A percentile compares a stretch with the other conserved stretches of the same genome.
Conservation (phyloP, 2,797 vertebrate genomes). For the Sus cebifrons region DNA sequence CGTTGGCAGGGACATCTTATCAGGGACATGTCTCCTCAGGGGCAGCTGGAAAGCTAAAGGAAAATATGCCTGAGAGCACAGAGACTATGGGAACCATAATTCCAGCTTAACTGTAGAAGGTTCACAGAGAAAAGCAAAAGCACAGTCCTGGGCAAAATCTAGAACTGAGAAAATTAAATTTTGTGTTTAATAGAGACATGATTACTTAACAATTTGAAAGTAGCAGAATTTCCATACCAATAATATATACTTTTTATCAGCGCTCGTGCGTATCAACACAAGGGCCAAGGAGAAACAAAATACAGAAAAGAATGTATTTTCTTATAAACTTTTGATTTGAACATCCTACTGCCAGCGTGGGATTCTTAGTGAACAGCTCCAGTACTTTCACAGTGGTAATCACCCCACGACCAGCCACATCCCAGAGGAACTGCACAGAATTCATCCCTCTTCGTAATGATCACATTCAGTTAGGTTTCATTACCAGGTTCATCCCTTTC, state of each 20-base stretch:
- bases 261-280: neutral
- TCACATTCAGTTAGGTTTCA: neutral
- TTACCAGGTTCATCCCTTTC: neutral
- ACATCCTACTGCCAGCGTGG: neutral
- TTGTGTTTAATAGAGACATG: neutral
- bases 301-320: constrained; percentile 6
- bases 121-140: neutral
- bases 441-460: neutral
- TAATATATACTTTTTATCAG: neutral
- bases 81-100: neutral
- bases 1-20: neutral
- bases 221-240: neutral
- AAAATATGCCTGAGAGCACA: neutral
- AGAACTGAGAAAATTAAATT: constrained; percentile 18
- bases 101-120: neutral
- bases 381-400: neutral
- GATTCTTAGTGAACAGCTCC: neutral
- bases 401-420: accelerated
- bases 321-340: constrained; percentile 4
- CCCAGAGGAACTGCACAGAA: neutral
- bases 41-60: neutral
- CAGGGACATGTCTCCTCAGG: neutral
- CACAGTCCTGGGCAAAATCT: neutral
- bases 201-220: neutral
- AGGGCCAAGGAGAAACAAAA: constrained; percentile 22